Evolutionary conservation across 2,888 invertebrate species (phyloP).

Genomic region (Xestia c-nigrum): DNA sequence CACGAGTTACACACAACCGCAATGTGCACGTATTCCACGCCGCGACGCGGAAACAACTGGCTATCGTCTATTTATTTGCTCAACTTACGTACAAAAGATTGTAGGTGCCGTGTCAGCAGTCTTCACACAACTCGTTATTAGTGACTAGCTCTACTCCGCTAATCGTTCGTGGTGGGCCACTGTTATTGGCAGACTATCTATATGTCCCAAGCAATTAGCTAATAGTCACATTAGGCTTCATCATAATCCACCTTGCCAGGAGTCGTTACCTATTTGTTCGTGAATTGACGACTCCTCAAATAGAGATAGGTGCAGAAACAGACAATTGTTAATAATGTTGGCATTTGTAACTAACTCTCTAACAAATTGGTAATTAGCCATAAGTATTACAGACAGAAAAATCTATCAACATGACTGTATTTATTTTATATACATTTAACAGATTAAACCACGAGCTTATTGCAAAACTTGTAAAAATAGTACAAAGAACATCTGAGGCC

Average conservation of each 20-base stretch:
- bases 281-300: constrained; percentile 4
- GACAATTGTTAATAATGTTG: not conserved
- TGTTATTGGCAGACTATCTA: not conserved
- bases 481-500: not conserved
- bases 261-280: not conserved
- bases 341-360: not conserved
- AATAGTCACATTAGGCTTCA: not conserved
- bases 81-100: not conserved
- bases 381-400: not conserved
- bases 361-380: not conserved
- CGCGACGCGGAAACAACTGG: not conserved
- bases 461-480: not conserved
- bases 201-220: not conserved
- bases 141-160: not conserved
- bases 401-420: not conserved
- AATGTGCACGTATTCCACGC: not conserved
- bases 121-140: not conserved
- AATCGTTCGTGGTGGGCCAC: not conserved
- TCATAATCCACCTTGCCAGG: not conserved
- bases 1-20: not conserved
- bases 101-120: not conserved
- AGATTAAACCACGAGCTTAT: not conserved
- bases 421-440: not conserved
- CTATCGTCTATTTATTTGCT: not conserved
- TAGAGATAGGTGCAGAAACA: not conserved